Evolutionary conservation across 2,888 invertebrate genomes (phyloP).

Genomic region (Cepaea hortensis): DNA sequence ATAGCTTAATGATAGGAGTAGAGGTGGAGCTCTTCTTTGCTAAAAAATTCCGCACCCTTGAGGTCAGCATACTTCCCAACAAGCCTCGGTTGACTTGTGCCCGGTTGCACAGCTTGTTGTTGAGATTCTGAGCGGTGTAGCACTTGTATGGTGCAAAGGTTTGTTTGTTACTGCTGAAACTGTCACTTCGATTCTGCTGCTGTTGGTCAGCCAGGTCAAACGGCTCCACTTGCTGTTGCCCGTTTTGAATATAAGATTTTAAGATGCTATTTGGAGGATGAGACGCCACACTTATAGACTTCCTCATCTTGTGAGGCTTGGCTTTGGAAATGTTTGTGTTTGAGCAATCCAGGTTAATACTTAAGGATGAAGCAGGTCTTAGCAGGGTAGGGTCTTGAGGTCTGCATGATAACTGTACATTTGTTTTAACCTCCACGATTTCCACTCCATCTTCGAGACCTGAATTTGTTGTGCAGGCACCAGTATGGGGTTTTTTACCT

Average conservation of each 20-base stretch:
- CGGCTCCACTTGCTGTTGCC: neutral
- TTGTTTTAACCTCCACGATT: neutral
- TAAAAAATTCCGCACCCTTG: slow-evolving; percentile 10
- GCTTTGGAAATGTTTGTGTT: neutral
- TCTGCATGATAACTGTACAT: neutral
- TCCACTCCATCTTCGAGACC: neutral
- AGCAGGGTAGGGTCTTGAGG: neutral
- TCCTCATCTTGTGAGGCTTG: slow-evolving; percentile 8
- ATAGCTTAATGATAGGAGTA: slow-evolving; percentile 29
- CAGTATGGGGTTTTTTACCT: neutral
- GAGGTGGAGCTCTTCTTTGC: neutral
- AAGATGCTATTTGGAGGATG: slow-evolving; percentile 5
- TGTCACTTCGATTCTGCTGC: slow-evolving; percentile 19
- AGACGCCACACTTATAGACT: slow-evolving; percentile 2
- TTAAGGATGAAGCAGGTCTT: slow-evolving; percentile 18
- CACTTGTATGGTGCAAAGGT: neutral
- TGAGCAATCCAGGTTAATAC: neutral
- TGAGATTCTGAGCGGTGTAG: slow-evolving; percentile 2
- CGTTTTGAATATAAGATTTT: neutral
- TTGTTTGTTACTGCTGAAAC: slow-evolving; percentile 29
- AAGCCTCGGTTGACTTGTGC: slow-evolving; percentile 21
- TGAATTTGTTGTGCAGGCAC: neutral
- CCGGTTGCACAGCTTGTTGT: neutral
- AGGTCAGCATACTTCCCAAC: slow-evolving; percentile 14
- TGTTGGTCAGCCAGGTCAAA: neutral